Conservation (phyloP, 2,113 vertebrate genomes). For the Cyanocitta stelleri region DNA sequence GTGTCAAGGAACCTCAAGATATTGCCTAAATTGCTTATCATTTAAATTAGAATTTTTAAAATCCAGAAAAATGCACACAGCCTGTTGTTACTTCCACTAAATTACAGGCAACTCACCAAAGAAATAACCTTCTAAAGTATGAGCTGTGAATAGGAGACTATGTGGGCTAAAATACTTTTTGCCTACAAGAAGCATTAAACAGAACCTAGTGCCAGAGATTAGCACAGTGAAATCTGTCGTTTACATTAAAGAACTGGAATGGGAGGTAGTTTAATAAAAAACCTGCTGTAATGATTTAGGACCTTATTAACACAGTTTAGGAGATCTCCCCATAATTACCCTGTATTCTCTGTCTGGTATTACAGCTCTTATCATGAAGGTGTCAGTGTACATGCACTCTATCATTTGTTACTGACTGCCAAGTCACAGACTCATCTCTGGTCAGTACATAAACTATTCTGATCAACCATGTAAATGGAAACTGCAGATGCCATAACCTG, state of each 20-base stretch:
- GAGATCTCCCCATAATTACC: background rate
- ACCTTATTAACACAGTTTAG: background rate
- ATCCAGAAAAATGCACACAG: constrained; percentile 53
- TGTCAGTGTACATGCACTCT: background rate
- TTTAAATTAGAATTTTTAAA: constrained; percentile 68
- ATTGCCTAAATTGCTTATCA: constrained; percentile 49
- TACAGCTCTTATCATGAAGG: background rate
- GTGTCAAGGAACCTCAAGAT: constrained; percentile 50
- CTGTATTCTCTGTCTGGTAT: background rate
- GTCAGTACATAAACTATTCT: background rate
- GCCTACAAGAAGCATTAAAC: constrained; percentile 37
- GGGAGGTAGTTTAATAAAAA: background rate
- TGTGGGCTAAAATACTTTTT: background rate
- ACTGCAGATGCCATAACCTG: background rate
- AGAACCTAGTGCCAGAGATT: background rate
- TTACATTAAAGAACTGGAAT: background rate
- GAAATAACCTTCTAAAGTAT: constrained; percentile 54
- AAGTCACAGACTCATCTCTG: background rate
- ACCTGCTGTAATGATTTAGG: background rate
- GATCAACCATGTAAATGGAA: background rate
- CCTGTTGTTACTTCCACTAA: constrained; percentile 69
- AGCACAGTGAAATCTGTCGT: background rate
- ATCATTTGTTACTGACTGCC: background rate
- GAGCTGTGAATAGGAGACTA: constrained; percentile 31
- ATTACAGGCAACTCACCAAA: constrained; percentile 59